Conservation (phyloP, 2,113 vertebrate genomes). For the Turnix velox region DNA sequence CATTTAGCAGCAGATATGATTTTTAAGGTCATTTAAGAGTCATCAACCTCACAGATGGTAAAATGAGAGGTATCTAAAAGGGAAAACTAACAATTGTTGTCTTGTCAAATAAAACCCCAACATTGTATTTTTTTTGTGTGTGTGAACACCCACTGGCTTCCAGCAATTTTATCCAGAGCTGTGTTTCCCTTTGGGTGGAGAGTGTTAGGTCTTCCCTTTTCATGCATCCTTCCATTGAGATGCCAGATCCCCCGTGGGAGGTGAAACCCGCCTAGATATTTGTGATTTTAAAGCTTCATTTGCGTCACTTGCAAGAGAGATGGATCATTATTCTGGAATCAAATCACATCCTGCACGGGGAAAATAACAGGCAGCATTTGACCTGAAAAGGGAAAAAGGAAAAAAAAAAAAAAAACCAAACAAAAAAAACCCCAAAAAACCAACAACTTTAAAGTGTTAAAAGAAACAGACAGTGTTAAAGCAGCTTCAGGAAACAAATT, state of each 20-base stretch:
- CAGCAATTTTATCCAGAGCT: slow-evolving; percentile 76
- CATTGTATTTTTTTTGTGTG: slow-evolving; percentile 74
- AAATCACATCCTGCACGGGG: slow-evolving; percentile 83
- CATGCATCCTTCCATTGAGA: slow-evolving; percentile 81
- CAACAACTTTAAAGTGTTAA: slow-evolving; percentile 54
- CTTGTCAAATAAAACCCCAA: slow-evolving; percentile 74
- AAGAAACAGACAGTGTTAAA: slow-evolving; percentile 52
- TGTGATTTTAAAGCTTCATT: slow-evolving; percentile 77
- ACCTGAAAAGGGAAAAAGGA: slow-evolving; percentile 50
- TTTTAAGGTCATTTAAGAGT: slow-evolving; percentile 75
- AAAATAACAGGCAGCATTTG: slow-evolving; percentile 83
- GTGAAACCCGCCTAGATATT: slow-evolving; percentile 81
- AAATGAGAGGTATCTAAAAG: slow-evolving; percentile 63
- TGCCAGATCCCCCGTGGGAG: slow-evolving; percentile 59
- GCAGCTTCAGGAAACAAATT: slow-evolving; percentile 72
- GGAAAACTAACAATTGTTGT: slow-evolving; percentile 75
- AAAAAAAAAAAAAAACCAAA: neutral
- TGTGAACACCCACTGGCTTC: slow-evolving; percentile 75
- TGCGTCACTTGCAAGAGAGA: slow-evolving; percentile 85
- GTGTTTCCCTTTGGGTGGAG: slow-evolving; percentile 78
- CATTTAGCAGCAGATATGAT: slow-evolving; percentile 57
- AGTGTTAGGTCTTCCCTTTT: slow-evolving; percentile 67
- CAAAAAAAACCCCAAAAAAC: neutral
- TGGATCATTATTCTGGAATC: slow-evolving; percentile 76
- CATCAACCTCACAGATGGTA: slow-evolving; percentile 70